phyloP scores from a whole-genome alignment of 2,113 vertebrate genomes.

The Dendrocopos noguchii region DNA sequence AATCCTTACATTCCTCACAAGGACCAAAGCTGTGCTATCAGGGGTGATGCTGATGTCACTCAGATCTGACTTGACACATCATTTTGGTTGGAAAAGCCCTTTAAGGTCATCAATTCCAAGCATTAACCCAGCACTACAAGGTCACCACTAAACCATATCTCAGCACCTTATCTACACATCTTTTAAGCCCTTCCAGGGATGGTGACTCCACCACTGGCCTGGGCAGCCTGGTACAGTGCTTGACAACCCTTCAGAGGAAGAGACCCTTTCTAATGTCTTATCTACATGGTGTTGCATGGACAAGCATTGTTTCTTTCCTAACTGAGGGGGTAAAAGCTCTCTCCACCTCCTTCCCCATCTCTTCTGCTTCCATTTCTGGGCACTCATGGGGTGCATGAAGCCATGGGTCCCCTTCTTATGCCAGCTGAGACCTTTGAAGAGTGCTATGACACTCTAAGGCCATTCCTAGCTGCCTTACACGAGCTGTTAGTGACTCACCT shows the following conservation, averaged over 20 bases:
- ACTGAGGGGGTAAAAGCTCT: not conserved
- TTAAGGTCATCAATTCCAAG: not conserved
- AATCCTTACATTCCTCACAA: not conserved
- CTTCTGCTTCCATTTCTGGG: not conserved
- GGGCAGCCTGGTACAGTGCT: not conserved
- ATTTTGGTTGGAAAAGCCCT: not conserved
- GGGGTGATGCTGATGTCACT: not conserved
- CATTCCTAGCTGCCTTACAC: not conserved
- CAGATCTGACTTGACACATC: not conserved
- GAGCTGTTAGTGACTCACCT: not conserved
- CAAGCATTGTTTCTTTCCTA: not conserved
- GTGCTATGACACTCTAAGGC: rapidly evolving
- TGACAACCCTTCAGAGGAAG: not conserved
- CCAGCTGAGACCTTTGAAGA: not conserved
- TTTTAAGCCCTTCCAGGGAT: not conserved
- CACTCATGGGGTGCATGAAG: not conserved
- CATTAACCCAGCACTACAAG: not conserved
- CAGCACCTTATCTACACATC: not conserved
- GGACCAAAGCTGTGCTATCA: rapidly evolving
- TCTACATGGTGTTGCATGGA: not conserved
- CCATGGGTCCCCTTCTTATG: not conserved
- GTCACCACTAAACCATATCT: not conserved
- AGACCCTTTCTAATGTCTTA: not conserved
- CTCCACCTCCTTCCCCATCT: not conserved
- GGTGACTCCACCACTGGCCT: not conserved